Evolutionary conservation across 1,140 invertebrate genomes (phyloP), one percentile per base, ranked within the genome.

Genomic region (Hesperophylax magnus): DNA sequence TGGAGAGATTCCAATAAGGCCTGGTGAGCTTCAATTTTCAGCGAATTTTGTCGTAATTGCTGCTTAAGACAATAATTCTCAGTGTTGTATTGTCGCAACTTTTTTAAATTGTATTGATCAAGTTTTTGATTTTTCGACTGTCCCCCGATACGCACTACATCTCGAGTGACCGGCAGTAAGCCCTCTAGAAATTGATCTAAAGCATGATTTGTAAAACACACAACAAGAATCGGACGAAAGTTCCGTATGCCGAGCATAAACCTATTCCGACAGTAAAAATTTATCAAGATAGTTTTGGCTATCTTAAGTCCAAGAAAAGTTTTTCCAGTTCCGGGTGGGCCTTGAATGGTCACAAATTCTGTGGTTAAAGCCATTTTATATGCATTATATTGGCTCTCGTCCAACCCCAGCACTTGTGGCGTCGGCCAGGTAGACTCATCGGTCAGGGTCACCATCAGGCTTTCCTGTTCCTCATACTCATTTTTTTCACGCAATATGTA

Each of bases 101-200:
- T 79, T 27, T 85, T 85, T 77, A 92, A 82, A 84, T 91, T 92
- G 85, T 88, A 92, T 6, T 86, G 11, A 67, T 91, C 85, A 63
- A 94, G 85, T 3, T 83, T 85, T 86, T 92, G 88, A 85, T 90
- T 93, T 85, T 92, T 92, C 1, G 93, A 93, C 86, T 94, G 92
- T 8, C 92, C 92, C 5, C 96, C 96, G 81, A 97, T 91, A 24
- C 96, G 91, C 17, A 95, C 89, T 71, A 97, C 89, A 20, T 91
- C 88, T 0, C 88, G 53, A 3, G 92, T 94, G 2, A 90, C 86
- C 18, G 86, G 75, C 8, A 92, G 85, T 14, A 96, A 90, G 22
- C 93, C 94, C 86, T 96, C 93, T n/a, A 98, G 87, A 89, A 98
- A 97, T 86, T 97, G 96, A 90, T 98, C 96, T 3, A 98, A 86